Conservation (phyloP, 2,888 invertebrate species). For the Scaptomyza tumidula region DNA sequence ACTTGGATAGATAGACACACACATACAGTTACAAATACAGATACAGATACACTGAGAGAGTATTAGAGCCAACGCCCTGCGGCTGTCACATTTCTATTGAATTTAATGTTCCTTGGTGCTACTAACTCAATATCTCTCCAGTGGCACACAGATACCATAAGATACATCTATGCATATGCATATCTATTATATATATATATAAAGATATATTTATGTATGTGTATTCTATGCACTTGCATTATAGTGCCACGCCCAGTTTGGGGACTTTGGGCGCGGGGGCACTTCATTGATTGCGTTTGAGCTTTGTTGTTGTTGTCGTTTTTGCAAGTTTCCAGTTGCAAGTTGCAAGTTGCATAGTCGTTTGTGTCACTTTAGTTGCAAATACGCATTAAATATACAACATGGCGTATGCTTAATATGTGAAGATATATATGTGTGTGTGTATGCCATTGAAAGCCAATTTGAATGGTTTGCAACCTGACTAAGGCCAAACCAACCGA, state of each 20-base stretch:
- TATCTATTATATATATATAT: not conserved
- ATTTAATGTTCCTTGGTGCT: slow-evolving; percentile 49
- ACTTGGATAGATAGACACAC: slow-evolving; percentile 6
- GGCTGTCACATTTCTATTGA: slow-evolving; percentile 56
- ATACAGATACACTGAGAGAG: not conserved
- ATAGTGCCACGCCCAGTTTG: slow-evolving; percentile 46
- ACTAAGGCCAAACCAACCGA: not conserved
- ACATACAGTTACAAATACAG: not conserved
- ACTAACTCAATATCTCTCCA: slow-evolving; percentile 49
- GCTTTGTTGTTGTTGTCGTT: slow-evolving; percentile 12
- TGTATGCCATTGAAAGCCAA: slow-evolving; percentile 41
- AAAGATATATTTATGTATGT: not conserved
- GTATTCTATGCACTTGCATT: slow-evolving; percentile 37
- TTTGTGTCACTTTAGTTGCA: slow-evolving; percentile 53
- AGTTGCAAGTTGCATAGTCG: slow-evolving; percentile 35
- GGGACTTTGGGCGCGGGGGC: slow-evolving; percentile 22
- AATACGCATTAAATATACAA: slow-evolving; percentile 55
- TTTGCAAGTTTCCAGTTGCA: slow-evolving; percentile 15
- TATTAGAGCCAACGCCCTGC: slow-evolving; percentile 41
- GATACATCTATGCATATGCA: not conserved
- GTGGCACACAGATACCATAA: slow-evolving; percentile 33
- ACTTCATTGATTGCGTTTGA: slow-evolving; percentile 75
- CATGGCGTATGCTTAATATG: slow-evolving; percentile 67
- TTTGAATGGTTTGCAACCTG: slow-evolving; percentile 29
- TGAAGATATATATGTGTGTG: slow-evolving; percentile 19